Evolutionary conservation across 2,797 vertebrate genomes (phyloP).

Genomic region (Helostoma temminkii): DNA sequence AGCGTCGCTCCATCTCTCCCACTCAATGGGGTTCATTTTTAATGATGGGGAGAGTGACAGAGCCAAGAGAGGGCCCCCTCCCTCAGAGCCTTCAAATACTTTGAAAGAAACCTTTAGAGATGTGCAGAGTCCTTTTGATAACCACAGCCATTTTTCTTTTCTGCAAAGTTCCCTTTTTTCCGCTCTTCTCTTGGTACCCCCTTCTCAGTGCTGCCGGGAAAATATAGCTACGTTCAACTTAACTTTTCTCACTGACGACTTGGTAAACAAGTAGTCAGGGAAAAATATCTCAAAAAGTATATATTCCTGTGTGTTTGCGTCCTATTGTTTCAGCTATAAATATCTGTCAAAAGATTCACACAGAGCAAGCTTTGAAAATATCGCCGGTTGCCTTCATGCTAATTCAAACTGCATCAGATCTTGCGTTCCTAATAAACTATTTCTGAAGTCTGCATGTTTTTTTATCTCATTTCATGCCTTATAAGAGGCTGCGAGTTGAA

Average conservation of each 20-base stretch:
- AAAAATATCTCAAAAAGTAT: slow-evolving; percentile 74
- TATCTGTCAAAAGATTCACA: slow-evolving; percentile 81
- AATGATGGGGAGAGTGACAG: slow-evolving; percentile 80
- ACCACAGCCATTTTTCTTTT: slow-evolving; percentile 79
- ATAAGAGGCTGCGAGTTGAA: slow-evolving; percentile 79
- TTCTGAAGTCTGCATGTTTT: slow-evolving; percentile 74
- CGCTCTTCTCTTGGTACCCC: slow-evolving; percentile 7
- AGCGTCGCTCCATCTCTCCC: slow-evolving; percentile 68
- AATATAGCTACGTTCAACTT: slow-evolving; percentile 79
- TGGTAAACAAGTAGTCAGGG: slow-evolving; percentile 79
- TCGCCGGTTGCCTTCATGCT: slow-evolving; percentile 75
- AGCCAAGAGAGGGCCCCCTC: slow-evolving; percentile 67
- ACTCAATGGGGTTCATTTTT: slow-evolving; percentile 84
- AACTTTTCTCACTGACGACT: slow-evolving; percentile 82
- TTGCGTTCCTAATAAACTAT: slow-evolving; percentile 79
- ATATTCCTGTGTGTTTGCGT: slow-evolving; percentile 80
- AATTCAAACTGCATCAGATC: slow-evolving; percentile 82
- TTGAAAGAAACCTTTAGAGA: slow-evolving; percentile 84
- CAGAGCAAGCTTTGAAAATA: slow-evolving; percentile 78
- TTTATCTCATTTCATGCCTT: slow-evolving; percentile 69
- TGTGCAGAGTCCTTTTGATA: slow-evolving; percentile 82
- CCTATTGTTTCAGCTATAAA: slow-evolving; percentile 84
- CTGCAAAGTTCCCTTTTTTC: slow-evolving; percentile 65
- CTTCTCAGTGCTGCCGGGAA: slow-evolving; percentile 73
- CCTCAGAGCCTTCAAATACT: slow-evolving; percentile 76